Evolutionary conservation across 1,140 invertebrate genomes (phyloP).

Genomic region (Hermetia illucens): DNA sequence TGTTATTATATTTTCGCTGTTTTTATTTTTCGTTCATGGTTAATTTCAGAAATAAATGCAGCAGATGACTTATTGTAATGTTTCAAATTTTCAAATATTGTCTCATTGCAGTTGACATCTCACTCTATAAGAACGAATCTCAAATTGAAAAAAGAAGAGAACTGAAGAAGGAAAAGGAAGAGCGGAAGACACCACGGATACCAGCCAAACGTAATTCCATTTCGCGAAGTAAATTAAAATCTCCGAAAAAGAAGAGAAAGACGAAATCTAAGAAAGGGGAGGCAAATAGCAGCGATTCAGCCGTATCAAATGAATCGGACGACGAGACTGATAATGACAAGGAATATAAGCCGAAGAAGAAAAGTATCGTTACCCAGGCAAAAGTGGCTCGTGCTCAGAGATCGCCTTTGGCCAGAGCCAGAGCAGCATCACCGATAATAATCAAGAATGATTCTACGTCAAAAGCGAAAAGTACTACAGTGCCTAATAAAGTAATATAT

Average conservation of each 20-base stretch:
- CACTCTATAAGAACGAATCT: conserved; percentile 62
- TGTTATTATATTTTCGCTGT: conserved; percentile 22
- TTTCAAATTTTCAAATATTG: conserved; percentile 1
- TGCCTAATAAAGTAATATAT: conserved; percentile 8
- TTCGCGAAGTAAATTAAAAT: no score
- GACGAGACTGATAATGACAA: conserved; percentile 7
- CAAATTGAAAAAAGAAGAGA: conserved; percentile 40
- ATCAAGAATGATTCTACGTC: conserved; percentile 1
- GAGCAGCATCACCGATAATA: conserved; percentile 10
- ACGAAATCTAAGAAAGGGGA: conserved; percentile 1
- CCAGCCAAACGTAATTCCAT: no score
- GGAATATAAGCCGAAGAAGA: conserved; percentile 12
- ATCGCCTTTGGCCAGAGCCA: conserved; percentile 10
- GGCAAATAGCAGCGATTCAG: not conserved
- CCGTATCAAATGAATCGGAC: conserved; percentile 6
- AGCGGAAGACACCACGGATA: no score
- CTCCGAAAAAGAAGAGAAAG: conserved; percentile 1
- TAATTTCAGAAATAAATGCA: not conserved
- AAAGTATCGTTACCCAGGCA: not conserved
- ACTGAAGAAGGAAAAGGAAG: no score
- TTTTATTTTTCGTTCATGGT: not conserved
- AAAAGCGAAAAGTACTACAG: conserved; percentile 7
- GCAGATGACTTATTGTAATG: conserved; percentile 2
- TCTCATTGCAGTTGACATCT: conserved; percentile 54
- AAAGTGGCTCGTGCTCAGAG: conserved; percentile 6